These are phyloP conservation scores for Parascotia fuliginaria DNA, from an alignment of 2,888 invertebrate genomes.

Conservation along the genomic window DNA sequence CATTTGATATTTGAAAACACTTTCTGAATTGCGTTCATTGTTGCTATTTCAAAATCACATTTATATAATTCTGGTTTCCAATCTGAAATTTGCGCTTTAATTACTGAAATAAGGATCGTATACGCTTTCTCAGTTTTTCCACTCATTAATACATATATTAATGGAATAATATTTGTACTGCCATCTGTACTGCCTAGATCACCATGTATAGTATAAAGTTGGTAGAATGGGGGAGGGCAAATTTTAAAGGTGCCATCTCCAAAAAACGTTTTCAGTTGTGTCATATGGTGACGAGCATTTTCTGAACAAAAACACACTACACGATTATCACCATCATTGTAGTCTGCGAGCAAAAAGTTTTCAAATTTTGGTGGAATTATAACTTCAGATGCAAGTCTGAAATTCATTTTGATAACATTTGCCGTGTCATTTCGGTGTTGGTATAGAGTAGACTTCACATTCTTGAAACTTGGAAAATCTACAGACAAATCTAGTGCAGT, in stretches of 20 bases:
- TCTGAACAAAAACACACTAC: no score
- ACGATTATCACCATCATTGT: no score
- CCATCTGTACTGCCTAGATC: not conserved
- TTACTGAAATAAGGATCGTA: not conserved
- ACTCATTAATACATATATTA: not conserved
- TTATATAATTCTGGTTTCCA: not conserved
- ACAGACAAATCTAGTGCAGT: no score
- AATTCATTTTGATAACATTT: not conserved
- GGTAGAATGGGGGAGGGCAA: not conserved
- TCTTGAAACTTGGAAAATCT: no score
- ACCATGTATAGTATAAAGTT: not conserved
- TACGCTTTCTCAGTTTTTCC: not conserved
- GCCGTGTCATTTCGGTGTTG: not conserved
- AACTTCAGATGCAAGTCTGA: not conserved
- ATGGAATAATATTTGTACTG: not conserved
- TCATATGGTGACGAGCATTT: no score
- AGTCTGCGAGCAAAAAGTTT: not conserved
- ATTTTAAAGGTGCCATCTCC: not conserved
- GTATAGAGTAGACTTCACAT: not conserved
- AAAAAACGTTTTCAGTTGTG: not conserved
- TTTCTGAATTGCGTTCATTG: not conserved
- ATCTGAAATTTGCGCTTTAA: not conserved
- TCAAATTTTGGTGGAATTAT: not conserved
- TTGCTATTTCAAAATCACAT: not conserved
- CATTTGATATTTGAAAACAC: not conserved